Conservation (phyloP, 2,888 invertebrate genomes). For the Branchipolynoe longqiensis region DNA sequence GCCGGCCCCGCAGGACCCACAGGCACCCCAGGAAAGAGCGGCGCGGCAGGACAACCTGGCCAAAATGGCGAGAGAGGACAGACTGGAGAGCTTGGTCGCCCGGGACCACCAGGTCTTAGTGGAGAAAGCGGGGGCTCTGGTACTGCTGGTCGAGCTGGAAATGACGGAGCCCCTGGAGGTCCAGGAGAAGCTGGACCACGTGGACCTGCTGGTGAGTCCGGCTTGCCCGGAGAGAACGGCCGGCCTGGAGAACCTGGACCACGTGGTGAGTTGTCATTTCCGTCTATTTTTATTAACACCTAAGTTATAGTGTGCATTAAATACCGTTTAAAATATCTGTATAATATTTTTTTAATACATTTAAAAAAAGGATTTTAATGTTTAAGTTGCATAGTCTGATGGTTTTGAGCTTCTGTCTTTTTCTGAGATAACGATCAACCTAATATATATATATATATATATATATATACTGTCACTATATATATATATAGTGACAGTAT, state of each 20-base stretch:
- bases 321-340: too few species aligned
- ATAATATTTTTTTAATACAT: too few species aligned
- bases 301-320: too few species aligned
- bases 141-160: constrained; percentile 46
- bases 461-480: too few species aligned
- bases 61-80: constrained; percentile 45
- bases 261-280: neutral
- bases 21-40: constrained; percentile 46
- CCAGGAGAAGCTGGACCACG: constrained; percentile 62
- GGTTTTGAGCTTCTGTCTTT: too few species aligned
- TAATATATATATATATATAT: too few species aligned
- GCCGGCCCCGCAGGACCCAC: constrained; percentile 46
- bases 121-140: constrained; percentile 58
- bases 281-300: too few species aligned
- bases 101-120: constrained; percentile 44
- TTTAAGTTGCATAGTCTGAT: too few species aligned
- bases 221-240: constrained; percentile 55
- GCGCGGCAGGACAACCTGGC: constrained; percentile 16
- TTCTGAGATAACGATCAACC: too few species aligned
- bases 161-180: constrained; percentile 55
- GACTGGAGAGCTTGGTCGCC: constrained; percentile 38
- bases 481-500: too few species aligned
- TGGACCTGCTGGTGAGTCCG: constrained; percentile 70
- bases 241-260: constrained; percentile 41
- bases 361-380: too few species aligned